These are phyloP conservation scores for Rhinella marina DNA, from an alignment of 2,797 vertebrate species.

Conservation along the genomic window DNA sequence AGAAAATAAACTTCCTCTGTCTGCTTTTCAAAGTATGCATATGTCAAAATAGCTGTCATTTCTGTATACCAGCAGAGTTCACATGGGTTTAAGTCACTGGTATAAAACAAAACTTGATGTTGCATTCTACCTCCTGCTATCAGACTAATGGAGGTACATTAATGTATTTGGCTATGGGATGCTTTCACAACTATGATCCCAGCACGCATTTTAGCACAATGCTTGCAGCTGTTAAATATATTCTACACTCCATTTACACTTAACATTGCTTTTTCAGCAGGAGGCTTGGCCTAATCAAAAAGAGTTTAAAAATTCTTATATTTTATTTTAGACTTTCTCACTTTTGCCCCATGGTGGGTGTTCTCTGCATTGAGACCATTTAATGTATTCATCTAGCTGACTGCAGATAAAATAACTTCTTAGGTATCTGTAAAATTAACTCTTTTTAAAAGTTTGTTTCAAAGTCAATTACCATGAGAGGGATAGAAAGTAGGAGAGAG, in stretches of 20 bases:
- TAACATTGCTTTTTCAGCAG: slow-evolving; percentile 60
- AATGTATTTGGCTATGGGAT: slow-evolving; percentile 59
- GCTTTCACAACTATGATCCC: slow-evolving; percentile 52
- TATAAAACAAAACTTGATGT: slow-evolving; percentile 54
- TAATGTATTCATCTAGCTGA: slow-evolving; percentile 19
- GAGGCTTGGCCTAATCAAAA: slow-evolving; percentile 58
- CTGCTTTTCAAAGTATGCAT: slow-evolving; percentile 41
- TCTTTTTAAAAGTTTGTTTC: neutral
- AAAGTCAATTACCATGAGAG: neutral
- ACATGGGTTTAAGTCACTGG: slow-evolving; percentile 38
- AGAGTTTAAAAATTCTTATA: slow-evolving; percentile 31
- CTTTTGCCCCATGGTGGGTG: slow-evolving; percentile 36
- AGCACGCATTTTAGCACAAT: slow-evolving; percentile 58
- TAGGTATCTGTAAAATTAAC: neutral
- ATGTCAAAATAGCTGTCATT: slow-evolving; percentile 50
- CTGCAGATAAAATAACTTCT: slow-evolving; percentile 13
- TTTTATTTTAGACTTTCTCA: slow-evolving; percentile 36
- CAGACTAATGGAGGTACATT: slow-evolving; percentile 58
- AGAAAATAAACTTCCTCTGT: neutral
- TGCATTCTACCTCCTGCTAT: slow-evolving; percentile 59
- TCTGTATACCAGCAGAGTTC: slow-evolving; percentile 35
- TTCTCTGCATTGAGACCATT: slow-evolving; percentile 24
- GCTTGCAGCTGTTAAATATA: slow-evolving; percentile 60
- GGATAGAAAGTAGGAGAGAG: neutral
- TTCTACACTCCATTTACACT: slow-evolving; percentile 59